A percentile compares a stretch with the other conserved stretches of the same genome.
phyloP scores from a whole-genome alignment of 1,140 invertebrate genomes.

The Stratiolaelaps scimitus region DNA sequence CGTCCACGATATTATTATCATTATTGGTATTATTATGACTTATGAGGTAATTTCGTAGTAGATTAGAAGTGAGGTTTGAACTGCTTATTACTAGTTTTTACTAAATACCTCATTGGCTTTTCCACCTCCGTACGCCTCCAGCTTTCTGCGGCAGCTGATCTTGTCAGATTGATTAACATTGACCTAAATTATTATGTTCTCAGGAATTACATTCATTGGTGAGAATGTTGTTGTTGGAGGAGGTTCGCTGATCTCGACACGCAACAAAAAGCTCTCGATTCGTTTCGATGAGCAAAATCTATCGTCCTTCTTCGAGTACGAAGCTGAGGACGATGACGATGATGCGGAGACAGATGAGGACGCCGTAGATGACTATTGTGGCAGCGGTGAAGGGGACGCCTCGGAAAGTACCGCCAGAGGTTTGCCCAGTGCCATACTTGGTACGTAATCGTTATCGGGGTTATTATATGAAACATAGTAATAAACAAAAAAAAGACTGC shows the following conservation, averaged over 20 bases:
- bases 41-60: too few species aligned
- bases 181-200: slow-evolving; percentile 48
- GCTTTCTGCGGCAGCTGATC: too few species aligned
- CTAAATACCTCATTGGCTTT: too few species aligned
- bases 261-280: slow-evolving; percentile 46
- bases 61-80: too few species aligned
- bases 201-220: slow-evolving; percentile 66
- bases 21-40: too few species aligned
- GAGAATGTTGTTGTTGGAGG: slow-evolving; percentile 79
- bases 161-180: too few species aligned
- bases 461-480: too few species aligned
- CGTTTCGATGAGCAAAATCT: slow-evolving; percentile 20
- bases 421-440: slow-evolving; percentile 13
- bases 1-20: too few species aligned
- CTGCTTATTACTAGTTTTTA: too few species aligned
- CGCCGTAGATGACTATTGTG: not conserved
- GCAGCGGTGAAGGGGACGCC: too few species aligned
- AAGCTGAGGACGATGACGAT: slow-evolving; percentile 18
- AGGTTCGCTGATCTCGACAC: slow-evolving; percentile 57
- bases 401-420: slow-evolving; percentile 3
- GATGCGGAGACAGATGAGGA: not conserved
- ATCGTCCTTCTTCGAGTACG: slow-evolving; percentile 23
- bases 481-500: too few species aligned
- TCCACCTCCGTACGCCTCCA: too few species aligned
- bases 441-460: not conserved